Evolutionary conservation across 2,888 invertebrate species (phyloP).

Genomic region (Leucophenga maculata): DNA sequence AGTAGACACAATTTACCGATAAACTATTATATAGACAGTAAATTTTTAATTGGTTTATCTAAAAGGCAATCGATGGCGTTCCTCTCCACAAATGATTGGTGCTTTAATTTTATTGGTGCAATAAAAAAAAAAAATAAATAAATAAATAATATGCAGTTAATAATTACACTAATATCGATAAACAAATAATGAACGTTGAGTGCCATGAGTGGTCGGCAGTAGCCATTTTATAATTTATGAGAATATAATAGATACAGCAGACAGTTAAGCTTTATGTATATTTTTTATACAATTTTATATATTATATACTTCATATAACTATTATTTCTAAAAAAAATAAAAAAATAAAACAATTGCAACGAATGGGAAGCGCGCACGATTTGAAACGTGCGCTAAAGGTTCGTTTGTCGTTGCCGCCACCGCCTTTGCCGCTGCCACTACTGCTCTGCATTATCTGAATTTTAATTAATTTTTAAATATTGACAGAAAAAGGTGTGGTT

Average conservation of each 20-base stretch:
- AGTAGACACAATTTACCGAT: slow-evolving; percentile 55
- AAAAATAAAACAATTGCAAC: slow-evolving; percentile 3
- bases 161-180: not conserved
- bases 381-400: slow-evolving; percentile 20
- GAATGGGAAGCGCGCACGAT: slow-evolving; percentile 41
- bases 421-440: slow-evolving; percentile 11
- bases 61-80: not conserved
- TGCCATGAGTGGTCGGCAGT: no score
- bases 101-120: slow-evolving; percentile 50
- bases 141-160: not conserved
- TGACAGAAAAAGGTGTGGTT: slow-evolving; percentile 53
- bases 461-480: slow-evolving; percentile 58
- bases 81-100: slow-evolving; percentile 12
- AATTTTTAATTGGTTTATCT: slow-evolving; percentile 57
- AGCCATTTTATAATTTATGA: slow-evolving; percentile 4
- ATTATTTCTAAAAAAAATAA: slow-evolving; percentile 28
- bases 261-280: no score
- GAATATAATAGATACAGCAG: not conserved
- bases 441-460: slow-evolving; percentile 43
- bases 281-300: not conserved
- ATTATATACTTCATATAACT: slow-evolving; percentile 46
- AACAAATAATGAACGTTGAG: not conserved
- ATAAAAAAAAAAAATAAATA: slow-evolving; percentile 39
- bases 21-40: slow-evolving; percentile 53
- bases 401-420: slow-evolving; percentile 17